Evolutionary conservation across 2,888 invertebrate species (phyloP).

Genomic region (Pharmacophagus antenor): DNA sequence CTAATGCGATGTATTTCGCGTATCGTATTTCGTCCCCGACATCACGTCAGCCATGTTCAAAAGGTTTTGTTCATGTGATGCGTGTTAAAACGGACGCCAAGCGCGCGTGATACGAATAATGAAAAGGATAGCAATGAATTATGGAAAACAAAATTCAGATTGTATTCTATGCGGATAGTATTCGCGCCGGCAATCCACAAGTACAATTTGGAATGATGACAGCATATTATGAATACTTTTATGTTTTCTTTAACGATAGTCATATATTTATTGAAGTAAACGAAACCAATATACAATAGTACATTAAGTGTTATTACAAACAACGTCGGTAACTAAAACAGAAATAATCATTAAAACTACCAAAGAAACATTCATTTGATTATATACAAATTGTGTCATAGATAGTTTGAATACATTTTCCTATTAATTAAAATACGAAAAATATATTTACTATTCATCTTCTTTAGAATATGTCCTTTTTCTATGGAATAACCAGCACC

Average conservation of each 20-base stretch:
- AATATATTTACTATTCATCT: too few relatives aligned
- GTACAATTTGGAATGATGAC: slow-evolving; percentile 16
- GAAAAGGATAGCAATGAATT: slow-evolving; percentile 23
- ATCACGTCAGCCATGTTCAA: slow-evolving; percentile 24
- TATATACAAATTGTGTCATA: too few relatives aligned
- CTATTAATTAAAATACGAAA: too few relatives aligned
- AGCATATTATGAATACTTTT: not conserved
- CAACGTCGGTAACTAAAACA: too few relatives aligned
- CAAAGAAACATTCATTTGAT: too few relatives aligned
- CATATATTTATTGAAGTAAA: not conserved
- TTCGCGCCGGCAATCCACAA: slow-evolving; percentile 9
- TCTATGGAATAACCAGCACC: too few relatives aligned
- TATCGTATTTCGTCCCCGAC: slow-evolving; percentile 16
- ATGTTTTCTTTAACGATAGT: not conserved
- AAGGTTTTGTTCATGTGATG: slow-evolving; percentile 24
- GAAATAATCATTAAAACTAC: too few relatives aligned
- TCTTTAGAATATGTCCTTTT: too few relatives aligned
- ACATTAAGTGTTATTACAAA: too few relatives aligned
- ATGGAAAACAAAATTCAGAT: slow-evolving; percentile 32
- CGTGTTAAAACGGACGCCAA: slow-evolving; percentile 29
- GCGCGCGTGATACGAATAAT: slow-evolving; percentile 31
- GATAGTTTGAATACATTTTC: too few relatives aligned
- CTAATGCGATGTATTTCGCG: slow-evolving; percentile 21
- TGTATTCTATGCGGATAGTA: slow-evolving; percentile 28
- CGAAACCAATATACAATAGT: not conserved